A percentile compares a stretch with the other conserved stretches of the same genome.
phyloP scores from a whole-genome alignment of 92 coral and sea anemone genomes.

The Siderastrea radians region DNA sequence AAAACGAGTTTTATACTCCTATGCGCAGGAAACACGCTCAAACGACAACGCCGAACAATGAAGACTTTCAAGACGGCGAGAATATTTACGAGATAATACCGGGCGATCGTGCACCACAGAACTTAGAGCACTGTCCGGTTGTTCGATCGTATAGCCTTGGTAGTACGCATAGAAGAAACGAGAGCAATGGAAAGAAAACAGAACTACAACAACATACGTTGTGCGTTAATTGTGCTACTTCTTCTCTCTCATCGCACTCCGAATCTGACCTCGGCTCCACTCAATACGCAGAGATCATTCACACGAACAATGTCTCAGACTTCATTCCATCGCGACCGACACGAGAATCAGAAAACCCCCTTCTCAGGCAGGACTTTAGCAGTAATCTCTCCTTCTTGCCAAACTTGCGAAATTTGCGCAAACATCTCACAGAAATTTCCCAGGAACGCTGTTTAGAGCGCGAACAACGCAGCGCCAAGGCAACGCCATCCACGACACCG shows the following conservation, averaged over 20 bases:
- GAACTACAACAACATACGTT: not conserved
- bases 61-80: conserved; percentile 62
- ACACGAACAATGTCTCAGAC: conserved; percentile 62
- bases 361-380: conserved; percentile 86
- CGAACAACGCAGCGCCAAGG: conserved; percentile 42
- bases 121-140: conserved; percentile 14
- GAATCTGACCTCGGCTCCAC: conserved; percentile 45
- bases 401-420: conserved; percentile 66
- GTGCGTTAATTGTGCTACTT: conserved; percentile 1
- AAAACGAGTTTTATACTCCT: not conserved
- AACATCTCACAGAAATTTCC: conserved; percentile 54
- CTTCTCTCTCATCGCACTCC: conserved; percentile 25
- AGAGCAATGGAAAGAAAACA: conserved; percentile 1
- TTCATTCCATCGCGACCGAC: conserved; percentile 85
- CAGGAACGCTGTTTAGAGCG: conserved; percentile 57
- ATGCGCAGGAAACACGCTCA: not conserved
- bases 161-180: conserved; percentile 24
- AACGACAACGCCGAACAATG: not conserved
- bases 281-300: conserved; percentile 91
- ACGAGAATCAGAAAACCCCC: conserved; percentile 94
- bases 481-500: conserved; percentile 36
- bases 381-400: conserved; percentile 41
- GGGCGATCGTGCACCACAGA: conserved; percentile 64
- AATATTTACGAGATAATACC: conserved; percentile 93
- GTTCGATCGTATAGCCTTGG: conserved; percentile 77